Evolutionary conservation across 2,797 vertebrate genomes (phyloP).

Genomic region (Micropoecilia bifurca): DNA sequence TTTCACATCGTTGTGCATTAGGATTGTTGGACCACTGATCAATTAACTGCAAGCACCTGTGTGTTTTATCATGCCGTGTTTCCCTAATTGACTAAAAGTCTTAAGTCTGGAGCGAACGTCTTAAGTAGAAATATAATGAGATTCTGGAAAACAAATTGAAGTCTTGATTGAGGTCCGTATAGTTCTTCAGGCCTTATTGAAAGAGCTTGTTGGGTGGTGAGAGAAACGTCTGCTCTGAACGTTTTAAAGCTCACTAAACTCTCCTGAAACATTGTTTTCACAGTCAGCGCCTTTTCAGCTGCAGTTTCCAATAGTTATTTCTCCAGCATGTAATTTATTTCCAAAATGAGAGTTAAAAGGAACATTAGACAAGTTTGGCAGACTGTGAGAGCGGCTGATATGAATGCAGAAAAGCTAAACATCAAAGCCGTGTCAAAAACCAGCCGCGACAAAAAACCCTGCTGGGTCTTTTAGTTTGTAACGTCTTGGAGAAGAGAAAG

Average conservation of each 20-base stretch:
- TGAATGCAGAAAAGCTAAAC: background rate
- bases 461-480: conserved; percentile 1
- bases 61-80: conserved; percentile 43
- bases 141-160: conserved; percentile 29
- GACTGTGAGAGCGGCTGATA: conserved; percentile 2
- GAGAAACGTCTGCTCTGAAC: background rate
- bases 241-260: background rate
- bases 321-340: conserved; percentile 6
- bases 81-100: conserved; percentile 48
- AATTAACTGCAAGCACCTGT: conserved; percentile 53
- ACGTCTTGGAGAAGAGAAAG: background rate
- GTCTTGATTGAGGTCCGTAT: background rate
- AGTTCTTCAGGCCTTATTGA: background rate
- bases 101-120: conserved; percentile 29
- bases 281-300: background rate
- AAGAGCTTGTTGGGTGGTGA: background rate
- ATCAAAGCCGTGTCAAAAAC: conserved; percentile 10
- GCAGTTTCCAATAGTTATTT: background rate
- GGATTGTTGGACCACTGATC: conserved; percentile 51
- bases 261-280: background rate
- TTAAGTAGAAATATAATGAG: conserved; percentile 27
- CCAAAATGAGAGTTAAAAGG: conserved; percentile 6
- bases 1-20: conserved; percentile 44
- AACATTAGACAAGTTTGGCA: conserved; percentile 9
- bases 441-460: background rate